Conservation (phyloP, 2,113 vertebrate species). For the Theristicus caerulescens region DNA sequence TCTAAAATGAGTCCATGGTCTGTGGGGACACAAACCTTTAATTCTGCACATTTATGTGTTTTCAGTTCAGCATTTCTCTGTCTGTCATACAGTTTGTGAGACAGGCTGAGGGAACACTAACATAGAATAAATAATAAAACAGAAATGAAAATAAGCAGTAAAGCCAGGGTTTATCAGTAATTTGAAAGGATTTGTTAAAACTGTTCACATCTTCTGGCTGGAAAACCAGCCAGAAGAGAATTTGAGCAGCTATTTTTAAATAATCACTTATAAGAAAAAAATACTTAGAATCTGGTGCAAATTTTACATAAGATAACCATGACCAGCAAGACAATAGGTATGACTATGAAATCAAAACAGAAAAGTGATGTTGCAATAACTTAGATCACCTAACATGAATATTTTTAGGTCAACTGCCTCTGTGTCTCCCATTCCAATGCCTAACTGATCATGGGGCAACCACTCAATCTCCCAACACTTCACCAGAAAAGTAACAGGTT, state of each 20-base stretch:
- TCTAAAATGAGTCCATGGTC: neutral
- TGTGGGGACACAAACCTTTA: neutral
- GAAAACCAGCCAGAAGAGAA: neutral
- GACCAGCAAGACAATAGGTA: neutral
- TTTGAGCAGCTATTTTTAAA: neutral
- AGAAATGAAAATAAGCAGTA: neutral
- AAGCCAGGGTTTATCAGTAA: neutral
- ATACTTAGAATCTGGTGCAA: neutral
- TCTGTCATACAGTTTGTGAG: neutral
- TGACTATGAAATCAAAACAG: neutral
- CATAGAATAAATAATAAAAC: neutral
- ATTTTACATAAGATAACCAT: neutral
- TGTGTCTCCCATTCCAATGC: neutral
- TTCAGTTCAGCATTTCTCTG: neutral
- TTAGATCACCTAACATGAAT: neutral
- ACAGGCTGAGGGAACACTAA: neutral
- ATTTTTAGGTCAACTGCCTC: neutral
- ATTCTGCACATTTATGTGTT: neutral
- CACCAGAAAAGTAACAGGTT: neutral
- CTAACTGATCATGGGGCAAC: neutral
- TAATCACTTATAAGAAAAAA: neutral
- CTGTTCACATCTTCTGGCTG: neutral
- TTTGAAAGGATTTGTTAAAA: neutral
- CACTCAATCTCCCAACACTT: neutral
- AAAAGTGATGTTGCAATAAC: neutral